Evolutionary conservation across 2,797 vertebrate species (phyloP).

Genomic region (Cercopithecus neglectus): DNA sequence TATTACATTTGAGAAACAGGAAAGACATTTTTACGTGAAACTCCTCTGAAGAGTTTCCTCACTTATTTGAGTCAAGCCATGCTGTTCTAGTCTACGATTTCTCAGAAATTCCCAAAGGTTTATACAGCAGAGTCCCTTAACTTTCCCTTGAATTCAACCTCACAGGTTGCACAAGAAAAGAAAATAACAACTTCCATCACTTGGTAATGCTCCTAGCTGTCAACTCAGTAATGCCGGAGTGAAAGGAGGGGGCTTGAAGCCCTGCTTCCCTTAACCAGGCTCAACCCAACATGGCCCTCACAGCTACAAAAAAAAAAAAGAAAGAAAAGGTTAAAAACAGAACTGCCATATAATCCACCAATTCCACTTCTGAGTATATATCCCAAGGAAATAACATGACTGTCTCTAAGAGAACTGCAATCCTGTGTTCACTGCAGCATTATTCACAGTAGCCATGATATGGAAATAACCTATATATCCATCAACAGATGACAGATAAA

Average conservation of each 20-base stretch:
- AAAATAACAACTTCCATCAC: not conserved
- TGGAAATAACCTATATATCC: not conserved
- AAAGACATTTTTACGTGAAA: not conserved
- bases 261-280: not conserved
- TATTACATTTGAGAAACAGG: not conserved
- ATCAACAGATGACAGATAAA: not conserved
- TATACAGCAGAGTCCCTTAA: not conserved
- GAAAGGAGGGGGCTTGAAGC: fast-evolving
- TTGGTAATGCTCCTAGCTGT: not conserved
- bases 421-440: not conserved
- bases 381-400: not conserved
- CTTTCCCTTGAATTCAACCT: not conserved
- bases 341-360: not conserved
- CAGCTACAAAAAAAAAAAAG: too few species aligned
- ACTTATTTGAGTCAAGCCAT: too few species aligned
- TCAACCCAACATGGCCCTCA: not conserved
- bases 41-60: not conserved
- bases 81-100: not conserved
- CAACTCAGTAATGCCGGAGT: fast-evolving
- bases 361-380: not conserved
- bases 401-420: not conserved
- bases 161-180: not conserved
- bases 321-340: not conserved
- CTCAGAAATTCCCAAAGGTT: not conserved
- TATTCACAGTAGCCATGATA: not conserved